These are phyloP conservation scores for Pygmarrhopalites habei DNA, from an alignment of 1,140 invertebrate genomes.

Conservation along the genomic window DNA sequence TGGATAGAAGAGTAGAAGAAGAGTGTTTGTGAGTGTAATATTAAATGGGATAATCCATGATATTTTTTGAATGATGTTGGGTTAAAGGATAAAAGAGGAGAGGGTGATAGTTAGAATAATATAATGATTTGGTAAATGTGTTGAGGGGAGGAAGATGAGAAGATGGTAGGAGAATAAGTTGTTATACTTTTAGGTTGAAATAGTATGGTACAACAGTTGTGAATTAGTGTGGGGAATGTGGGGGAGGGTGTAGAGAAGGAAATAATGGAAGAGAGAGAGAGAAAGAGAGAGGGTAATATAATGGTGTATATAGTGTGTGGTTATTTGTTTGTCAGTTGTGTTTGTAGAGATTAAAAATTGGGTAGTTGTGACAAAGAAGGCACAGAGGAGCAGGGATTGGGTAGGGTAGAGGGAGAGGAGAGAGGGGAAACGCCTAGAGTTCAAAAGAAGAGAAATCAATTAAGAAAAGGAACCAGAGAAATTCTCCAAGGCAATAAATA, in stretches of 20 bases:
- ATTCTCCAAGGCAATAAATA: constrained; percentile 35
- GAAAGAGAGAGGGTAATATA: not conserved
- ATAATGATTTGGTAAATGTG: no score
- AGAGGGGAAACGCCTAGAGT: constrained; percentile 2
- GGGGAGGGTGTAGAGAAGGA: not conserved
- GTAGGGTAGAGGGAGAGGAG: not conserved
- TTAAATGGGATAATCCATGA: no score
- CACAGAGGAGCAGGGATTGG: not conserved
- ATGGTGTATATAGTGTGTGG: not conserved
- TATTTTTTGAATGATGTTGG: no score
- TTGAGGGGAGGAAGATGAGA: no score
- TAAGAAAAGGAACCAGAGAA: constrained; percentile 25
- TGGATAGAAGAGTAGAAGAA: no score
- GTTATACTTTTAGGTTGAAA: not conserved
- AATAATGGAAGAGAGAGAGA: constrained; percentile 3
- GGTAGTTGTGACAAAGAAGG: not conserved
- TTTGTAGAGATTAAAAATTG: not conserved
- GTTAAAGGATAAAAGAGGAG: no score
- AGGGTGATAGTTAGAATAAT: no score
- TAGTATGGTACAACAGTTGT: no score
- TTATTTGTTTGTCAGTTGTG: no score
- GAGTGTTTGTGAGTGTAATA: no score
- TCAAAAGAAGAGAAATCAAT: constrained; percentile 34
- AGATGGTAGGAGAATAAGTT: not conserved
- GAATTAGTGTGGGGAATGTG: not conserved